phyloP scores from a whole-genome alignment of 2,888 invertebrate genomes.

The Netelia virgata region DNA sequence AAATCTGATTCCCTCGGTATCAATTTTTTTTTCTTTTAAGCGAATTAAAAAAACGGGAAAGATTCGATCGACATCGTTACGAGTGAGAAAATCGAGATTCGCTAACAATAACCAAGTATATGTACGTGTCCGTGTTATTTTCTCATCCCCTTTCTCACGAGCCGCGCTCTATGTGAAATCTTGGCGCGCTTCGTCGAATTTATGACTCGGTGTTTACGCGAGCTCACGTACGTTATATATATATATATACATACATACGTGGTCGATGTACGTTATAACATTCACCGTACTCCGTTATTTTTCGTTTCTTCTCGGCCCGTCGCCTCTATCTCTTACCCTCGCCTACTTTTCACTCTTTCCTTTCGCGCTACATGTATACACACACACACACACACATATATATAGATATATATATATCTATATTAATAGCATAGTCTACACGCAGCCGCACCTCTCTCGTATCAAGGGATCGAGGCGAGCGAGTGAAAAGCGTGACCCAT shows the following conservation, averaged over 20 bases:
- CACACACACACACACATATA: too few species aligned
- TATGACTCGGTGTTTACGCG: conserved; percentile 49
- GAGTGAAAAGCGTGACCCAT: conserved; percentile 62
- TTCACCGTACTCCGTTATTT: conserved; percentile 42
- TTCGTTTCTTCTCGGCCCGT: conserved; percentile 29
- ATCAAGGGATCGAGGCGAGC: conserved; percentile 46
- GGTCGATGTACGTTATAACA: conserved; percentile 10
- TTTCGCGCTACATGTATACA: not conserved
- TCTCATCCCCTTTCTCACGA: conserved; percentile 13
- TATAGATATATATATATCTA: not conserved
- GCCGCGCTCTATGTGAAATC: conserved; percentile 27
- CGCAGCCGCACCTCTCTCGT: conserved; percentile 41
- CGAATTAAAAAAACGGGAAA: too few species aligned
- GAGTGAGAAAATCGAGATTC: too few species aligned
- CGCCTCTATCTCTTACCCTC: conserved; percentile 21
- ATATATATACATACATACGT: not conserved
- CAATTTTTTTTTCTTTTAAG: too few species aligned
- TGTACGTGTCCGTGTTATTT: not conserved
- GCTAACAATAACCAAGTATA: too few species aligned
- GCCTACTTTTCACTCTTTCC: conserved; percentile 24
- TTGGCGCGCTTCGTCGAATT: conserved; percentile 61
- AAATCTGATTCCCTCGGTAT: too few species aligned
- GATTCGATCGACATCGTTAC: too few species aligned
- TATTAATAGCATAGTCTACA: not conserved
- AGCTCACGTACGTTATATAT: conserved; percentile 26